Percentiles rank a stretch among this genome's conserved stretches.
Conservation (phyloP, 2,113 vertebrate species). For the Paramisgurnus dabryanus region DNA sequence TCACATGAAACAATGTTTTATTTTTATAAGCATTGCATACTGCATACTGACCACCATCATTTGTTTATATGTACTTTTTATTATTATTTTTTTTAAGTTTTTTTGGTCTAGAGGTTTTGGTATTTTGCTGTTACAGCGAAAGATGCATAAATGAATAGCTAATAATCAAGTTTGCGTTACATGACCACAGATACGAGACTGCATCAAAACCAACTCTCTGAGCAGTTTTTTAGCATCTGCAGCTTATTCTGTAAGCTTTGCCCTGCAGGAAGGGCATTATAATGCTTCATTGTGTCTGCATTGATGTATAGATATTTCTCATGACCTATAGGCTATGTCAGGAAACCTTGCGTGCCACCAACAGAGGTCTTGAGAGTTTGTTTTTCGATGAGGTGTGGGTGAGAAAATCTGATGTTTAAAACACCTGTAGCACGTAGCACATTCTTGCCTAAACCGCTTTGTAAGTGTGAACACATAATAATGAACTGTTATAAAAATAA, state of each 20-base stretch:
- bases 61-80: not conserved
- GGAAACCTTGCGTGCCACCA: constrained; percentile 29
- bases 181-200: constrained; percentile 5
- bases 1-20: too few species aligned
- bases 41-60: too few species aligned
- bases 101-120: not conserved
- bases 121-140: not conserved
- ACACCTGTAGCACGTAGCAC: constrained; percentile 12
- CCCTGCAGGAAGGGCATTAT: not conserved
- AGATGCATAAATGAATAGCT: not conserved
- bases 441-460: not conserved
- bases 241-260: not conserved
- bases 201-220: not conserved
- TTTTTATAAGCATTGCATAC: too few species aligned
- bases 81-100: not conserved
- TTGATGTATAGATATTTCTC: not conserved
- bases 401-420: constrained; percentile 24
- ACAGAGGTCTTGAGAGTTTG: not conserved
- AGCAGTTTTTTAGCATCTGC: constrained; percentile 16
- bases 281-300: constrained; percentile 11
- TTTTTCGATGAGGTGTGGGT: not conserved
- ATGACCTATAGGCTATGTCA: constrained; percentile 1
- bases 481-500: not conserved
- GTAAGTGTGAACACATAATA: not conserved
- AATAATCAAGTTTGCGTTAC: constrained; percentile 15